phyloP scores from a whole-genome alignment of 2,113 vertebrate genomes.

The Mormyrus lacerda region DNA sequence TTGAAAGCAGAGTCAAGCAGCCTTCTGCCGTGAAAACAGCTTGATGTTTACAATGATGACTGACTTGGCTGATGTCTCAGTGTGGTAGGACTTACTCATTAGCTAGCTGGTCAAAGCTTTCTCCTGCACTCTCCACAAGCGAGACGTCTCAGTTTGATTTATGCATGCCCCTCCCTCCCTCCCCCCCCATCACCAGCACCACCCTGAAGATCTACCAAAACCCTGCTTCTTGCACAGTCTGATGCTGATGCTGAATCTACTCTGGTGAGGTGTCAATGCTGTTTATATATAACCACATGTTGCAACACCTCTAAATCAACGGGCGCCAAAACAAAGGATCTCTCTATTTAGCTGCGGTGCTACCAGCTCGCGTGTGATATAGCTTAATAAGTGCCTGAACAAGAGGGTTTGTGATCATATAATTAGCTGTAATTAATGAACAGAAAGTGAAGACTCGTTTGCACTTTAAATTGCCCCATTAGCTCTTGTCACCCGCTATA shows the following conservation, averaged over 20 bases:
- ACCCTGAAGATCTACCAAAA: not conserved
- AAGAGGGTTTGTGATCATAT: conserved; percentile 86
- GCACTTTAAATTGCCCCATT: conserved; percentile 99
- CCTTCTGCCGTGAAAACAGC: not conserved
- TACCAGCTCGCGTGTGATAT: conserved; percentile 61
- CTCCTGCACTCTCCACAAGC: not conserved
- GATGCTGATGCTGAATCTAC: not conserved
- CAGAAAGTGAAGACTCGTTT: conserved; percentile 98
- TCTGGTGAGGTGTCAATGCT: conserved; percentile 7
- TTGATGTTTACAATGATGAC: not conserved
- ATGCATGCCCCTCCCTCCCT: not conserved
- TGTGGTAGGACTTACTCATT: not conserved
- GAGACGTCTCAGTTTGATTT: not conserved
- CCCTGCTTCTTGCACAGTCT: not conserved
- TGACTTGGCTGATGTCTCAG: not conserved
- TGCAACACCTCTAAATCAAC: conserved; percentile 24
- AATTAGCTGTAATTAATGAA: conserved; percentile 99
- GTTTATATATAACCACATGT: conserved; percentile 26
- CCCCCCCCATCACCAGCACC: not conserved
- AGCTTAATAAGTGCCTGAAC: conserved; percentile 82
- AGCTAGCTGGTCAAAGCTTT: not conserved
- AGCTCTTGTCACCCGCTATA: conserved; percentile 98
- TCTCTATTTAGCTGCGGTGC: conserved; percentile 41
- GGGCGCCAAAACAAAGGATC: conserved; percentile 36
- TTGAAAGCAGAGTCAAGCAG: not conserved